These are phyloP conservation scores for Rhabdophis nuchalis DNA, from an alignment of 2,797 vertebrate genomes.

Conservation along the genomic window DNA sequence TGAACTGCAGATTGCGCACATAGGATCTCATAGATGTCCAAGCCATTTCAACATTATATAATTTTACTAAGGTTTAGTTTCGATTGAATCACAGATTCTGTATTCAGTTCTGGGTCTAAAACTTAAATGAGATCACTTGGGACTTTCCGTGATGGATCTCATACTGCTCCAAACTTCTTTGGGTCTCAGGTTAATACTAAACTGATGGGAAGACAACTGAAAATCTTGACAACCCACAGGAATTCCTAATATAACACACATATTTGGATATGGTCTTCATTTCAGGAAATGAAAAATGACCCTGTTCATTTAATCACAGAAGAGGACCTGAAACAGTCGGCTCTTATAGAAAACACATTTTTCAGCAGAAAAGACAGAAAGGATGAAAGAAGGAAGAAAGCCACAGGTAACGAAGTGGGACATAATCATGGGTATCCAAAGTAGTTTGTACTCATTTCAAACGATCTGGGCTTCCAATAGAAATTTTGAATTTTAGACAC, in stretches of 20 bases:
- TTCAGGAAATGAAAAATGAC: conserved; percentile 88
- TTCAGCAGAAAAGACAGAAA: conserved; percentile 86
- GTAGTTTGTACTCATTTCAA: neutral
- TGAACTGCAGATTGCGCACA: neutral
- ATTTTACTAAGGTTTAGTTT: neutral
- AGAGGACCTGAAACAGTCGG: conserved; percentile 84
- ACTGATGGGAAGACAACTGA: neutral
- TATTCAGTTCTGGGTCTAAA: neutral
- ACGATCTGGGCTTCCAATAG: neutral
- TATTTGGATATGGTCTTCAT: conserved; percentile 40
- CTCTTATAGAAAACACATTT: conserved; percentile 71
- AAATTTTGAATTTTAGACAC: neutral
- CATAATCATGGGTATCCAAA: neutral
- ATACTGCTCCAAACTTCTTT: neutral
- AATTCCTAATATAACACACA: neutral
- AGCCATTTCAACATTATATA: neutral
- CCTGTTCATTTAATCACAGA: conserved; percentile 90
- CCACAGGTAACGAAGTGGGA: conserved; percentile 73
- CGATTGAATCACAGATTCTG: neutral
- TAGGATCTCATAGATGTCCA: neutral
- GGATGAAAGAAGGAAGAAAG: conserved; percentile 88
- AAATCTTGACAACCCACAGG: neutral
- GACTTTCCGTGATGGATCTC: neutral
- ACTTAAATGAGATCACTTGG: neutral
- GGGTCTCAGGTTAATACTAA: neutral